Base-by-base conservation (phyloP, 2,113 vertebrate species). In the Anser brachyrhynchus region DNA sequence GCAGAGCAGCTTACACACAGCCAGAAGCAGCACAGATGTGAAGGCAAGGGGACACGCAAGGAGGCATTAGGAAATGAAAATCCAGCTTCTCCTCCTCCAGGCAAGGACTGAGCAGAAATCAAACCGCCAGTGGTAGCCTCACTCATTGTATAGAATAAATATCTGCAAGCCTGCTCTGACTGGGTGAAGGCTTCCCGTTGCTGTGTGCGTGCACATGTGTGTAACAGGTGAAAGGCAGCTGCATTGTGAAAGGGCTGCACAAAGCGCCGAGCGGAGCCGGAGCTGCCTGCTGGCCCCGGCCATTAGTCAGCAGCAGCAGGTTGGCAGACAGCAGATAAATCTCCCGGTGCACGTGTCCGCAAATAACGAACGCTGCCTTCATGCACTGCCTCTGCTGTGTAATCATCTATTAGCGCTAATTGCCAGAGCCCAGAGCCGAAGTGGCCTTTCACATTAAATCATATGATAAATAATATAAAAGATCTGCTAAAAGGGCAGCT, bases 1-100 rank as follows among this genome's bases (percentile, higher is more conserved):
- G 31, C 2, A 19, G 12, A 51, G 31, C 11, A 28, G 41, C 35
- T 25, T 23, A 44, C 0, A 0, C 20, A 10, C 44, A 46, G 66
- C 21, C 65, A 55, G 75, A 64, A 52, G 33, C 64, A 66, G 31
- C 31, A 25, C 41, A 33, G 13, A 11, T 54, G 9, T 1, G 2
- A 37, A 31, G 28, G 33, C 28, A 44, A n/a, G 29, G 44, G 26
- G n/a, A n/a, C 67, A 28, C 11, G 16, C 67, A 35, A 16, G 46
- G 16, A 69, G 21, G 3, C 17, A 54, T 72, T 61, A 13, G 19
- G 52, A 77, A 54, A 72, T 13, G 5, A 66, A 66, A 31, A 9
- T 25, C 37, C 25, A 16, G 13, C 16, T 70, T 43, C 35, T 41
- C 55, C 25, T 76, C 58, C 51, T 33, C 37, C 33, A 15, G 5